Evolutionary conservation across 2,888 invertebrate genomes (phyloP), one percentile per base, ranked within the genome.

Genomic region (Parapristionchus giblindavisi): DNA sequence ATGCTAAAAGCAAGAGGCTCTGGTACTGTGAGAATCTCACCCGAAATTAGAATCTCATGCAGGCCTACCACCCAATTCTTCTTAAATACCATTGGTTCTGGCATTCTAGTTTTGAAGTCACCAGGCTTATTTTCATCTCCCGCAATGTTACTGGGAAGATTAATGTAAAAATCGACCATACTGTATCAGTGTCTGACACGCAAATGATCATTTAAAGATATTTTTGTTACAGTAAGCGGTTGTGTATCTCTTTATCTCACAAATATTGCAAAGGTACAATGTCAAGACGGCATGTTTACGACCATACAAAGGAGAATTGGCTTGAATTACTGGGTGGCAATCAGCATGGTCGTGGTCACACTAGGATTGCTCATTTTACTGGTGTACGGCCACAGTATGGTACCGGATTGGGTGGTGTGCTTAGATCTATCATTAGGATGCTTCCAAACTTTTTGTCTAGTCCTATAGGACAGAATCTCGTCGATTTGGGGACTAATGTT

Each of bases 41-140:
- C 58, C 1, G 32, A 3, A 3, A 58, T 38, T 24, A 61, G 61
- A 2, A 61, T n/a, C 38, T 61, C 61, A 24, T 61, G 61, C 17
- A 61, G n/a, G 6, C 38, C 61, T 3, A 61, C 61, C 17, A n/a
- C 2, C 61, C 61, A 61, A 24, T 61, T 38, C 21, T 61, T 61
- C 1, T 38, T 21, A 36, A 61, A 38, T 8, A 36, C 8, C 2
- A 61, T 8, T 14, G 17, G 34, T 21, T 61, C 61, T 2, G 61
- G 61, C 3, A 61, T 34, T n/a, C 61, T 3, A 24, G 61, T 61
- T 6, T 1, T 17, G n/a, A n/a, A 61, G 38, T 61, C 61, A 2
- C 36, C 34, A 6, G 36, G n/a, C 3, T 21, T 38, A 8, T 61
- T 38, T 43, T 17, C 11, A 17, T 8, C 4, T 3, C 14, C 0